Evolutionary conservation across 2,888 invertebrate genomes (phyloP).

Genomic region (Sminthurides aquaticus): DNA sequence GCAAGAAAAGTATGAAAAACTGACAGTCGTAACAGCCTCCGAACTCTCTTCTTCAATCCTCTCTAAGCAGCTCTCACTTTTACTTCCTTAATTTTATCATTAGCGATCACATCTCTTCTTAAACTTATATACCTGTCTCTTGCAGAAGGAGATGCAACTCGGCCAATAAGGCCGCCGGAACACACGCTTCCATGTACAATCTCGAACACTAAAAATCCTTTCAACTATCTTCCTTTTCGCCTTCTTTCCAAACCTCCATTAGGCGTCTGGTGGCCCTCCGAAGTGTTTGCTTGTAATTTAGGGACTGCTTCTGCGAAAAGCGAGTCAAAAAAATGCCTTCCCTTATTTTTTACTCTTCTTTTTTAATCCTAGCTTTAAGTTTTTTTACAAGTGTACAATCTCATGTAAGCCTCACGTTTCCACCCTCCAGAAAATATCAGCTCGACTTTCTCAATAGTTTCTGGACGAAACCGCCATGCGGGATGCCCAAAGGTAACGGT

Average conservation of each 20-base stretch:
- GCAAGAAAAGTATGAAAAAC: no score
- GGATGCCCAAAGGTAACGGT: conserved; percentile 87
- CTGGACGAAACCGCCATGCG: conserved; percentile 83
- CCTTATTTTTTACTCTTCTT: not conserved
- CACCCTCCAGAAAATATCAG: conserved; percentile 78
- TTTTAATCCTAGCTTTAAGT: not conserved
- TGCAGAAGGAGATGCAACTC: not conserved
- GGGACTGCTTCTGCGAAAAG: not conserved
- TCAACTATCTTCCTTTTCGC: no score
- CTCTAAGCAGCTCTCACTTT: conserved; percentile 4
- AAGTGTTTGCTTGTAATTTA: not conserved
- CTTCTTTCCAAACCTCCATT: not conserved
- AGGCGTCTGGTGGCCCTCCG: not conserved
- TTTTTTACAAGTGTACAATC: no score
- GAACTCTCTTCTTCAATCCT: no score
- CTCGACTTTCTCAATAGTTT: conserved; percentile 88
- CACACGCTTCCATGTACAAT: no score
- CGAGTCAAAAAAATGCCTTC: not conserved
- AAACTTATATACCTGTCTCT: no score
- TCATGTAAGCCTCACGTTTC: conserved; percentile 83
- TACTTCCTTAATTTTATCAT: conserved; percentile 1
- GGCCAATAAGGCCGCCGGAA: not conserved
- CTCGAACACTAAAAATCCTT: no score
- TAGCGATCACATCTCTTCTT: no score
- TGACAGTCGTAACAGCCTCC: no score